A percentile compares a stretch with the other conserved stretches of the same genome.
Conservation (phyloP, 2,113 vertebrate species). For the Prionailurus bengalensis region DNA sequence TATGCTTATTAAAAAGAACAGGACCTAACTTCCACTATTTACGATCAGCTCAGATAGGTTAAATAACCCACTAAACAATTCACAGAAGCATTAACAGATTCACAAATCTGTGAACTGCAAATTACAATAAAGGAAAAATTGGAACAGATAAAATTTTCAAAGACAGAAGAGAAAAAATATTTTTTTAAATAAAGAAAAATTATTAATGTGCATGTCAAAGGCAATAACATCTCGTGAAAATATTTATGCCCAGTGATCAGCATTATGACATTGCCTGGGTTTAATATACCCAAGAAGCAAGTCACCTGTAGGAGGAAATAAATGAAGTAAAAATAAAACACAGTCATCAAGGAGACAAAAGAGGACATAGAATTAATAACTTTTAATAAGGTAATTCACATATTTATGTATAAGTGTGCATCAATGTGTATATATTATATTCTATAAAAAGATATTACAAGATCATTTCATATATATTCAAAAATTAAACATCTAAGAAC, state of each 20-base stretch:
- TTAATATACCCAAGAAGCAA: background rate
- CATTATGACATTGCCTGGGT: background rate
- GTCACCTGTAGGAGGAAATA: background rate
- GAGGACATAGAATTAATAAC: background rate
- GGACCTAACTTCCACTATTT: background rate
- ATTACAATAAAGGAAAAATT: constrained; percentile 26
- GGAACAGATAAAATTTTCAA: background rate
- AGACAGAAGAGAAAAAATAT: background rate
- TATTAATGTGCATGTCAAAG: background rate
- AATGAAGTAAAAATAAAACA: background rate
- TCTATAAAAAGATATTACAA: background rate
- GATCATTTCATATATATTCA: background rate
- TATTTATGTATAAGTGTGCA: background rate
- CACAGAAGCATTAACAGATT: background rate
- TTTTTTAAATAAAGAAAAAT: constrained; percentile 31
- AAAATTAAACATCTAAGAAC: background rate
- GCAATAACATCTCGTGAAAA: background rate
- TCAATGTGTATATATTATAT: background rate
- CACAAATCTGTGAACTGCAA: background rate
- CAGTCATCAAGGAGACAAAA: background rate
- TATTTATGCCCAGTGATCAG: background rate
- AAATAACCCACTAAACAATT: background rate
- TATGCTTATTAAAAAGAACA: background rate
- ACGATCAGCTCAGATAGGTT: background rate
- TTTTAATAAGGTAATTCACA: background rate